These are phyloP conservation scores for Cyanistes caeruleus DNA, from an alignment of 2,113 vertebrate genomes.

Conservation along the genomic window DNA sequence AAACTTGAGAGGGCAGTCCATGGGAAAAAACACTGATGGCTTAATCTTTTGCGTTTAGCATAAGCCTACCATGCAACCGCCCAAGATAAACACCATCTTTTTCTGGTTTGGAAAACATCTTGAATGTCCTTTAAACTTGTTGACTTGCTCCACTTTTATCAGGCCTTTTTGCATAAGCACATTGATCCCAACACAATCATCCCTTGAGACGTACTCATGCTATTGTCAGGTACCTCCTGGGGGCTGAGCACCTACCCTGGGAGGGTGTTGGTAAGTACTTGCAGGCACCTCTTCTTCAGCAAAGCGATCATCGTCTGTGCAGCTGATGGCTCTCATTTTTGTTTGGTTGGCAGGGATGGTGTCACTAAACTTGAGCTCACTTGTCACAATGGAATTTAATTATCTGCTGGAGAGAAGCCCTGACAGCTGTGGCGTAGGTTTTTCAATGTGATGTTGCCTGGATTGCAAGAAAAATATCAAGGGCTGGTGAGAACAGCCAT, in stretches of 20 bases:
- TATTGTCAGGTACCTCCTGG: not conserved
- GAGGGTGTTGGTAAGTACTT: not conserved
- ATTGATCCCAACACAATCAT: not conserved
- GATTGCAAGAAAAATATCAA: constrained; percentile 53
- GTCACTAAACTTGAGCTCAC: constrained; percentile 56
- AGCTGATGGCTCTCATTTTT: constrained; percentile 14
- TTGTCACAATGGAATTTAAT: constrained; percentile 66
- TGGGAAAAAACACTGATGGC: not conserved
- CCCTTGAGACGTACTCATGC: not conserved
- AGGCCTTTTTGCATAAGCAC: not conserved
- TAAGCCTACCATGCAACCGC: fast-evolving
- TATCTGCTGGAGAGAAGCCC: constrained; percentile 60
- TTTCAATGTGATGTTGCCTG: constrained; percentile 54
- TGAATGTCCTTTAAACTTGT: constrained; percentile 26
- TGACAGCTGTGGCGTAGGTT: constrained; percentile 69
- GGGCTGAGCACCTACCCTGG: not conserved
- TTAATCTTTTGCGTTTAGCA: not conserved
- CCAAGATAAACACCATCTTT: not conserved
- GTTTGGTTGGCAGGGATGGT: constrained; percentile 32
- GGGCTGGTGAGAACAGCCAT: constrained; percentile 65
- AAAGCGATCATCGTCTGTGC: not conserved
- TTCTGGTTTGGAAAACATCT: constrained; percentile 10
- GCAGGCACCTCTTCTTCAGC: constrained; percentile 3
- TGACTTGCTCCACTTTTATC: constrained; percentile 31
- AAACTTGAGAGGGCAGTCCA: not conserved